Evolutionary conservation across 2,888 invertebrate species (phyloP).

Genomic region (Yponomeuta malinellus): DNA sequence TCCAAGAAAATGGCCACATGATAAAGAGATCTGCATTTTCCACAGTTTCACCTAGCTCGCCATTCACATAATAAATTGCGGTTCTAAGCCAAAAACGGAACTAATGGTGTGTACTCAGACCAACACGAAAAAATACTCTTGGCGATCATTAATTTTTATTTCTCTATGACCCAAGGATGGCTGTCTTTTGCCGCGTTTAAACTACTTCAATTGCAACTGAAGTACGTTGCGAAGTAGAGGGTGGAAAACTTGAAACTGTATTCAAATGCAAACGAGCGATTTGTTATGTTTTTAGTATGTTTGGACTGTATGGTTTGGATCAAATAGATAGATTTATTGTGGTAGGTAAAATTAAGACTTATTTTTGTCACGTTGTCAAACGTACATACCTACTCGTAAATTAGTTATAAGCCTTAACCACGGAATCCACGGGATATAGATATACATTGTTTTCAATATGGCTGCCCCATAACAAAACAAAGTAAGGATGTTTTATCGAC

Average conservation of each 20-base stretch:
- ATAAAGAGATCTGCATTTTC: background rate
- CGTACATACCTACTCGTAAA: too few species aligned
- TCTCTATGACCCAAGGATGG: slow-evolving; percentile 61
- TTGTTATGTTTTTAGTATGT: too few species aligned
- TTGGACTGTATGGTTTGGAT: too few species aligned
- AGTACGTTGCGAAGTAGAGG: background rate
- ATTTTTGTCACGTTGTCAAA: too few species aligned
- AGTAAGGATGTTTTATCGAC: too few species aligned
- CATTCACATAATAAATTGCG: slow-evolving; percentile 70
- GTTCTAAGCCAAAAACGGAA: slow-evolving; percentile 65
- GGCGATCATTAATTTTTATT: slow-evolving; percentile 72
- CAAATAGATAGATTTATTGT: too few species aligned
- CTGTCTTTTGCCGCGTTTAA: slow-evolving; percentile 37
- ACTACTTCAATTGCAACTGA: background rate
- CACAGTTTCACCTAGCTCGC: slow-evolving; percentile 21
- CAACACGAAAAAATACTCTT: slow-evolving; percentile 74
- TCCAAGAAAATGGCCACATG: background rate
- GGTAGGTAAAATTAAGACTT: too few species aligned
- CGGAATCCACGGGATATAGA: too few species aligned
- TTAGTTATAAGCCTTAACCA: too few species aligned
- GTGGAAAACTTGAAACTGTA: background rate
- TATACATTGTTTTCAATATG: too few species aligned
- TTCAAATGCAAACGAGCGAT: too few species aligned
- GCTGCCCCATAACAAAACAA: too few species aligned
- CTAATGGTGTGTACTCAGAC: slow-evolving; percentile 72